Percentiles rank a stretch among this genome's conserved stretches.
Evolutionary conservation across 2,797 vertebrate species (phyloP).

Genomic region (Arnoldichthys spilopterus): DNA sequence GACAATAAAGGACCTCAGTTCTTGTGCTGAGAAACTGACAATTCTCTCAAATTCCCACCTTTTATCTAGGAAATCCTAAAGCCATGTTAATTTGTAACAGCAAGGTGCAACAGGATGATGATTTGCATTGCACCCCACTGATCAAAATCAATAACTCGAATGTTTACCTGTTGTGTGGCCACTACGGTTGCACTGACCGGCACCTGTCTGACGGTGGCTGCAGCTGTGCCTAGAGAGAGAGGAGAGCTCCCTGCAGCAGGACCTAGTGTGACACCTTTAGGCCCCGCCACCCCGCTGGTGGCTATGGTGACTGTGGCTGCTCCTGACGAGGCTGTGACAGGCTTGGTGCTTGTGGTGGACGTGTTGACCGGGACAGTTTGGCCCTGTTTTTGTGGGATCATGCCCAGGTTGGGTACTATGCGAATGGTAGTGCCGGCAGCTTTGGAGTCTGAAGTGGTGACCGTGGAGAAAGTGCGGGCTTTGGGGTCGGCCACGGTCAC

Average conservation of each 20-base stretch:
- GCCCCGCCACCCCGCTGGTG: slow-evolving; percentile 79
- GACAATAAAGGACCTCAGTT: no score
- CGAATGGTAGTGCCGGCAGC: slow-evolving; percentile 88
- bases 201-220: slow-evolving; percentile 87
- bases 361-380: slow-evolving; percentile 89
- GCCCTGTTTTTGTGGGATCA: slow-evolving; percentile 91
- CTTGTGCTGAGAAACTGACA: no score
- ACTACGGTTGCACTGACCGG: slow-evolving; percentile 89
- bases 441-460: slow-evolving; percentile 85
- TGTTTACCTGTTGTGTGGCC: slow-evolving; percentile 88
- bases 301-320: slow-evolving; percentile 84
- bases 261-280: slow-evolving; percentile 86
- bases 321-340: slow-evolving; percentile 75
- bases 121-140: background rate
- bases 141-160: background rate
- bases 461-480: slow-evolving; percentile 80
- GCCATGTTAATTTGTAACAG: background rate
- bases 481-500: slow-evolving; percentile 91
- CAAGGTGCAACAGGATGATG: no score
- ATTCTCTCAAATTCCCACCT: no score
- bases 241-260: slow-evolving; percentile 80
- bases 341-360: slow-evolving; percentile 72
- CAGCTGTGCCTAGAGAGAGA: slow-evolving; percentile 84
- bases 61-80: no score
- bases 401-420: slow-evolving; percentile 93